Conservation (phyloP, 2,888 invertebrate species). For the Drosophila longiperda region DNA sequence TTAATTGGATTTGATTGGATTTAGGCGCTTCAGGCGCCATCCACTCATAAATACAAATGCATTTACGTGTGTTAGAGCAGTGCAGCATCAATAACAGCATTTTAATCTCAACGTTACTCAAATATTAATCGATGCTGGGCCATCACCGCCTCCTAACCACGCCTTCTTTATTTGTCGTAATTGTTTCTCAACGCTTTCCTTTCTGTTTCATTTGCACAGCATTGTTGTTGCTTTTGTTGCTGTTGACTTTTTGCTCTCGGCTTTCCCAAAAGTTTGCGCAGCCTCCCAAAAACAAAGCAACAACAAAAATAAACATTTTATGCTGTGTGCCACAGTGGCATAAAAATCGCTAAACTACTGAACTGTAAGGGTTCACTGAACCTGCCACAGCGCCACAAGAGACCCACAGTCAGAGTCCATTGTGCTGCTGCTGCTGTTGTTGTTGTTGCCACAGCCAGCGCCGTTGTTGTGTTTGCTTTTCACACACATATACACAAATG, state of each 20-base stretch:
- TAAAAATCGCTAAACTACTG: constrained; percentile 81
- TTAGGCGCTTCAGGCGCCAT: constrained; percentile 67
- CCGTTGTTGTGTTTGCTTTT: constrained; percentile 59
- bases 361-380: constrained; percentile 82
- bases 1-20: constrained; percentile 79
- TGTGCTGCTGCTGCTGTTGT: constrained; percentile 32
- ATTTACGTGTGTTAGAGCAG: constrained; percentile 2
- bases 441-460: constrained; percentile 41
- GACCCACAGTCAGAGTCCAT: constrained; percentile 55
- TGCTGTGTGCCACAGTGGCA: constrained; percentile 60
- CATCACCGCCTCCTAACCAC: background rate
- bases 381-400: constrained; percentile 67
- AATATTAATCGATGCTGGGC: constrained; percentile 38
- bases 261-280: constrained; percentile 48
- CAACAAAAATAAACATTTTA: background rate
- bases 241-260: constrained; percentile 20
- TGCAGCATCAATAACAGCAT: constrained; percentile 15
- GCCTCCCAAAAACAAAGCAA: constrained; percentile 29
- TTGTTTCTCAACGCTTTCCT: constrained; percentile 68
- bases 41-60: constrained; percentile 52
- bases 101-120: constrained; percentile 48
- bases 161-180: constrained; percentile 37
- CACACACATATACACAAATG: constrained; percentile 38
- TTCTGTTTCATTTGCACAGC: constrained; percentile 41
- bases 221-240: constrained; percentile 53